Evolutionary conservation across 2,888 invertebrate genomes (phyloP).

Genomic region (Plagodis pulveraria): DNA sequence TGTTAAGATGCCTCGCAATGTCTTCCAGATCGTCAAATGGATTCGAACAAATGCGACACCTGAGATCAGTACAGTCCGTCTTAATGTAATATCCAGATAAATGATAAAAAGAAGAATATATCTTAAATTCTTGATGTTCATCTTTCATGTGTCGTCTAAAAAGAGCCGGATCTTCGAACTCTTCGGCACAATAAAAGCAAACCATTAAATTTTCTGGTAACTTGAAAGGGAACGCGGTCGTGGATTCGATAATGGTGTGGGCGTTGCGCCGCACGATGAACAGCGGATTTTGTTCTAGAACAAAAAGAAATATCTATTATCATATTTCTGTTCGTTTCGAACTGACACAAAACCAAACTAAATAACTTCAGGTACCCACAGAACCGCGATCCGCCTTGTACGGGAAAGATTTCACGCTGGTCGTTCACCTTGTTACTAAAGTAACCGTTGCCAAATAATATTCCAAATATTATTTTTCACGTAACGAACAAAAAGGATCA

Average conservation of each 20-base stretch:
- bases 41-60: constrained; percentile 49
- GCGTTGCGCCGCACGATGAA: constrained; percentile 53
- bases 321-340: constrained; percentile 22
- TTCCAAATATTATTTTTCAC: no score
- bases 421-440: no score
- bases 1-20: constrained; percentile 48
- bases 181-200: constrained; percentile 57
- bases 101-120: constrained; percentile 24
- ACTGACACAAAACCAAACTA: background rate
- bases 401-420: no score
- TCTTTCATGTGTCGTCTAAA: constrained; percentile 50
- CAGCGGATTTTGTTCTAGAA: constrained; percentile 55
- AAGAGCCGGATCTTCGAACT: constrained; percentile 44
- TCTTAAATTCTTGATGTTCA: constrained; percentile 47
- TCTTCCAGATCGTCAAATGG: constrained; percentile 42
- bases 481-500: no score
- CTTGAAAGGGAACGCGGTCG: constrained; percentile 62
- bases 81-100: constrained; percentile 32
- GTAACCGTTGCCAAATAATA: no score
- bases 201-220: constrained; percentile 52
- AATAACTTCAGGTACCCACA: no score
- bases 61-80: constrained; percentile 53
- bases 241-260: constrained; percentile 49
- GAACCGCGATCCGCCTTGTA: background rate
- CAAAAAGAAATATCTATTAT: constrained; percentile 55